phyloP scores from a whole-genome alignment of 2,888 invertebrate species.

The Dyspetes luteomarginatus region DNA sequence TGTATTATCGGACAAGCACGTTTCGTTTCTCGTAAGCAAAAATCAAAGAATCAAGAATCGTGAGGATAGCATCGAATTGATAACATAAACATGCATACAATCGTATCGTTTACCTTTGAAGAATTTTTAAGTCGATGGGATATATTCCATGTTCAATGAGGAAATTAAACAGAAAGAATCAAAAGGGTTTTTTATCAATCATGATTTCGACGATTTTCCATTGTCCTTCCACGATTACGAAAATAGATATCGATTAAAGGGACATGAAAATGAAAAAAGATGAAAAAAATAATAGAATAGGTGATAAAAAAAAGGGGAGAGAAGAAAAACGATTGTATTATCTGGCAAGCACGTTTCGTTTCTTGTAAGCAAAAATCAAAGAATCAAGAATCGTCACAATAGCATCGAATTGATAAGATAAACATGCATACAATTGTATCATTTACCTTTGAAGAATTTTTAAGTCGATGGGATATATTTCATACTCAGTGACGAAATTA shows the following conservation, averaged over 20 bases:
- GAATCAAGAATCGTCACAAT: too few species aligned
- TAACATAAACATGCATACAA: neutral
- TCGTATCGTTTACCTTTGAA: neutral
- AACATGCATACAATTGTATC: too few species aligned
- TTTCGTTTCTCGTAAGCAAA: neutral
- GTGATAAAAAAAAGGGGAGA: neutral
- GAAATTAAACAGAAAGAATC: neutral
- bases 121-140: neutral
- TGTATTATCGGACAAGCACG: neutral
- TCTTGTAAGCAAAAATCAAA: too few species aligned
- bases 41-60: too few species aligned
- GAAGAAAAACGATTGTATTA: neutral
- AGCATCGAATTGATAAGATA: too few species aligned
- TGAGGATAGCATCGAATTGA: neutral
- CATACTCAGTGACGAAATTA: conserved; percentile 2
- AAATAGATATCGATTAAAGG: too few species aligned
- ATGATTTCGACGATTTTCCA: neutral
- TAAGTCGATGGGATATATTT: too few species aligned
- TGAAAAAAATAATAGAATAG: neutral
- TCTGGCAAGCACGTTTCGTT: neutral
- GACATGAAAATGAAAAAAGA: conserved; percentile 33
- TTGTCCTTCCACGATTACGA: too few species aligned
- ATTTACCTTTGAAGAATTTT: too few species aligned
- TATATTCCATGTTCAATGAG: too few species aligned
- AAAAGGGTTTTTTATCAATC: conserved; percentile 9